Base-by-base conservation (phyloP, 2,797 vertebrate species). In the Alectoris magna region DNA sequence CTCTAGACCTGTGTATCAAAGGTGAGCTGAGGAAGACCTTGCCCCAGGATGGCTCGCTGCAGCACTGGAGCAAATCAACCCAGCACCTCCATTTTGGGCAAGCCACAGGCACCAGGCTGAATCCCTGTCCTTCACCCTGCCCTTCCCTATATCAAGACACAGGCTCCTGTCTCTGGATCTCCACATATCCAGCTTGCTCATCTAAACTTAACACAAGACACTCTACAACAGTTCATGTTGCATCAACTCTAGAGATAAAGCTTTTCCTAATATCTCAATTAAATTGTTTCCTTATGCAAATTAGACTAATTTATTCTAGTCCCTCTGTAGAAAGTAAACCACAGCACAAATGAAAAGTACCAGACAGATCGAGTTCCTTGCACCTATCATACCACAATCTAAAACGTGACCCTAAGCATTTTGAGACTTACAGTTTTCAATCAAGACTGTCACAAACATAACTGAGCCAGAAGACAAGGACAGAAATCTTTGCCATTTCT, bases 311-410 rank as follows among this genome's bases (percentile, higher is more conserved):
- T 93, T 84, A 62, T 78, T 78, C 69, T 69, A 11, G 12, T 89
- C 7, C 80, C 75, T 75, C 49, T 72, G 19, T 39, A 91, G 69
- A 87, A 92, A 80, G 34, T 34, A 95, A 85, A 85, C 62, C 7
- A 60, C 1, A 1, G 39, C 29, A 74, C 63, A 85, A 90, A 66
- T 66, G 70, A 56, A 18, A 15, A 18, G 0, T 44, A 80, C 55
- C 11, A 21, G n/a, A 69, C 19, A 75, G 39, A 91, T 77, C 26
- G 4, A 62, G 4, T 36, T 91, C 49, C 0, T 0, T 74, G 14
- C 29, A 46, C 19, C 41, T 83, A 63, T 58, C 55, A 39, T 31
- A 46, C 23, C 80, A 49, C n/a, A 84, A 67, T 55, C 12, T 56
- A 87, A 85, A 75, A 11, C 29, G 31, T 90, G 46, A 83, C 34